Conservation (phyloP, 2,888 invertebrate species). For the Drosophila planitibia region DNA sequence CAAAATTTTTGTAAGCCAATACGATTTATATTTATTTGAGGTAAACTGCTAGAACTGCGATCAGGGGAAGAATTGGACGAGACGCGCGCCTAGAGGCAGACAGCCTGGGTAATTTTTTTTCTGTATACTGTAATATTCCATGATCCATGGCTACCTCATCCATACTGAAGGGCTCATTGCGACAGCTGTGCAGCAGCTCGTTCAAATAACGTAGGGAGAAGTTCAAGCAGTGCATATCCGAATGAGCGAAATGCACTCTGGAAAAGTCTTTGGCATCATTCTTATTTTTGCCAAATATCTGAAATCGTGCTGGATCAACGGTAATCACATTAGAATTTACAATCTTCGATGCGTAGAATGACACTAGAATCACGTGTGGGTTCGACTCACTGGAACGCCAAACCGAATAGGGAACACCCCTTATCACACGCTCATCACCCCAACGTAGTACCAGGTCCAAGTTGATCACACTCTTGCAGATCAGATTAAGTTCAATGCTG, state of each 20-base stretch:
- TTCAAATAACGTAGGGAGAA: slow-evolving; percentile 11
- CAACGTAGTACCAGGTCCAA: background rate
- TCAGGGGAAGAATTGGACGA: background rate
- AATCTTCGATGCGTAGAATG: slow-evolving; percentile 10
- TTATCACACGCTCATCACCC: background rate
- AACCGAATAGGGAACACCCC: slow-evolving; percentile 6
- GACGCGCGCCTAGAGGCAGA: background rate
- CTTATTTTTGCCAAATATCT: background rate
- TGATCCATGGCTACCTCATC: background rate
- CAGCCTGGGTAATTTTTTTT: background rate
- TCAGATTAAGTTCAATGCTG: background rate
- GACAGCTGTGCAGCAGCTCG: slow-evolving; percentile 16
- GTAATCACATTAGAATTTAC: background rate
- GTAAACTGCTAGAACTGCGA: background rate
- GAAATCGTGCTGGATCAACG: background rate
- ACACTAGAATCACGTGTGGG: background rate
- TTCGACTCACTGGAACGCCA: background rate
- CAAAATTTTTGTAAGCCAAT: background rate
- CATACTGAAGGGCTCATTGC: background rate
- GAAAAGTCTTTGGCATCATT: background rate
- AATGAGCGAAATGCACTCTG: background rate
- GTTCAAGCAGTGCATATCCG: slow-evolving; percentile 36
- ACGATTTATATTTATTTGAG: background rate
- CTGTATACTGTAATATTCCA: slow-evolving; percentile 25
- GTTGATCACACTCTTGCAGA: slow-evolving; percentile 4